A percentile compares a stretch with the other conserved stretches of the same genome.
phyloP scores from a whole-genome alignment of 2,113 vertebrate genomes.

The Grantiella picta region DNA sequence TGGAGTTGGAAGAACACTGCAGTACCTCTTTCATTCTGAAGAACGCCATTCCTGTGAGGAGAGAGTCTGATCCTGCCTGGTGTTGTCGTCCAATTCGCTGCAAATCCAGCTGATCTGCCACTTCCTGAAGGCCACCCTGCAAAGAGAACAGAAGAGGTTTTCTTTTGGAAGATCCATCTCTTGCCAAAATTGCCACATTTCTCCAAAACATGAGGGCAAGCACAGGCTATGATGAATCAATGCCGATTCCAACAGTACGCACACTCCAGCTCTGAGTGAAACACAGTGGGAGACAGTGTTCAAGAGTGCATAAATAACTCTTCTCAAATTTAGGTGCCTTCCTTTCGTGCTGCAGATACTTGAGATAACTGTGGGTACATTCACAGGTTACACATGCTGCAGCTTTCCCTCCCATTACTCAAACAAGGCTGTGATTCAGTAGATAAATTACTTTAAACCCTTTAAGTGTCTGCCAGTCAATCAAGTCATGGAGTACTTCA shows the following conservation, averaged over 20 bases:
- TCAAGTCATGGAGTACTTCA: background rate
- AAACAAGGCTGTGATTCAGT: background rate
- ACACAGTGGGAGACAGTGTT: background rate
- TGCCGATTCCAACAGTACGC: background rate
- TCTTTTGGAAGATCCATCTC: background rate
- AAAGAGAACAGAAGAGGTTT: background rate
- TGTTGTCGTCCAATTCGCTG: constrained; percentile 96
- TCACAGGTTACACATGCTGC: background rate
- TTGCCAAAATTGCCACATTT: background rate
- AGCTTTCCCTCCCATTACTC: background rate
- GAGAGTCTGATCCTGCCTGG: constrained; percentile 94
- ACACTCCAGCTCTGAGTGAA: background rate
- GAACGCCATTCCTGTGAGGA: constrained; percentile 97
- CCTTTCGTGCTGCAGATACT: background rate
- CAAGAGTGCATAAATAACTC: background rate
- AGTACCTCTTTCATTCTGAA: constrained; percentile 98
- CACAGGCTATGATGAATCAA: background rate
- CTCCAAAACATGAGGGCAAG: background rate
- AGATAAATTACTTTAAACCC: background rate
- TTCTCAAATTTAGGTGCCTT: background rate
- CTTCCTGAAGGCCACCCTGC: constrained; percentile 95
- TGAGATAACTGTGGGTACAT: background rate
- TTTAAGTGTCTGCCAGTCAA: background rate
- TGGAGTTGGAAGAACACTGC: background rate
- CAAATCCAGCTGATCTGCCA: constrained; percentile 95